These are phyloP conservation scores for Lineus longissimus DNA, from an alignment of 1,140 invertebrate species.

Conservation along the genomic window DNA sequence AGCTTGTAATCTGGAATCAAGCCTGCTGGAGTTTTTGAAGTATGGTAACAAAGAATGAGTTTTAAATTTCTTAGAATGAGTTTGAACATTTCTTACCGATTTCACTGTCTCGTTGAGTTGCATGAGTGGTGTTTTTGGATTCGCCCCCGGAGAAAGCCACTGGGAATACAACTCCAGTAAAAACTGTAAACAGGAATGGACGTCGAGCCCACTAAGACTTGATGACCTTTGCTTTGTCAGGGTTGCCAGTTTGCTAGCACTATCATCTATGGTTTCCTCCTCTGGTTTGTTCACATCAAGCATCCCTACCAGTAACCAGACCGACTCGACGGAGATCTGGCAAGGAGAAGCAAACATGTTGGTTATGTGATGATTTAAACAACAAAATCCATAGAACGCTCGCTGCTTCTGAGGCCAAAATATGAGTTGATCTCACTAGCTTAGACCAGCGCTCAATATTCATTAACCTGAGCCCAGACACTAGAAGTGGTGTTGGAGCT, in stretches of 20 bases:
- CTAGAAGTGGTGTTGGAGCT: too few relatives aligned
- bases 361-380: background rate
- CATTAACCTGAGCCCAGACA: too few relatives aligned
- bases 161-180: slow-evolving; percentile 76
- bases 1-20: too few relatives aligned
- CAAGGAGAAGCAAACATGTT: background rate
- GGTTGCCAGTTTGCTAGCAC: background rate
- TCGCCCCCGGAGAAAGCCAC: slow-evolving; percentile 62
- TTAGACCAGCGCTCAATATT: too few relatives aligned
- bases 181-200: slow-evolving; percentile 82
- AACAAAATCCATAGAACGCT: too few relatives aligned
- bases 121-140: slow-evolving; percentile 58
- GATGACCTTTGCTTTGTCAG: slow-evolving; percentile 23
- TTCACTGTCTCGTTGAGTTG: slow-evolving; percentile 66
- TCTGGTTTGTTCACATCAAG: slow-evolving; percentile 34
- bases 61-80: too few relatives aligned
- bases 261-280: slow-evolving; percentile 11
- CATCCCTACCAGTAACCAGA: slow-evolving; percentile 49
- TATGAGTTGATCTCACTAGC: too few relatives aligned
- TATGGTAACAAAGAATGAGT: too few relatives aligned
- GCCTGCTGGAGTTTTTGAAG: too few relatives aligned
- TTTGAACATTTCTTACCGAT: slow-evolving; percentile 56
- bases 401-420: too few relatives aligned
- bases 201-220: slow-evolving; percentile 63
- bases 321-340: slow-evolving; percentile 47